Evolutionary conservation across 2,888 invertebrate species (phyloP).

Genomic region (Orchesellides sinensis): DNA sequence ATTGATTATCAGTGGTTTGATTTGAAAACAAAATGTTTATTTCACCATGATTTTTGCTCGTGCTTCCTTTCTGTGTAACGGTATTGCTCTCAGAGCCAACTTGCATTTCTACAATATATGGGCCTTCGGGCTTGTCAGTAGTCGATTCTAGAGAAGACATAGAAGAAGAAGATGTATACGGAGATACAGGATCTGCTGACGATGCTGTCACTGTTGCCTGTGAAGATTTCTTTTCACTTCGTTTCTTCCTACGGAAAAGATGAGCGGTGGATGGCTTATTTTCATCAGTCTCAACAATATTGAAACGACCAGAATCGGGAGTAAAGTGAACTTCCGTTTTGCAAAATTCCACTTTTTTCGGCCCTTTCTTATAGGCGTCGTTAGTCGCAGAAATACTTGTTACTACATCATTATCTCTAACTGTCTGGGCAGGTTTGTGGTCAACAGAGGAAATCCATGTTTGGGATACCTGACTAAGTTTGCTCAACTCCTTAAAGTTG

Average conservation of each 20-base stretch:
- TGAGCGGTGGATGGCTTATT: constrained; percentile 92
- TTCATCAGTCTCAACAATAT: constrained; percentile 91
- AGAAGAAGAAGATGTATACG: constrained; percentile 43
- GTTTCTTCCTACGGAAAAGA: constrained; percentile 82
- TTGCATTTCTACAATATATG: constrained; percentile 49
- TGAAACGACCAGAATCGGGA: constrained; percentile 89
- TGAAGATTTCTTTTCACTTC: constrained; percentile 59
- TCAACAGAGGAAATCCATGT: constrained; percentile 74
- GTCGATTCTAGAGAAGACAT: constrained; percentile 49
- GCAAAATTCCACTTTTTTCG: constrained; percentile 90
- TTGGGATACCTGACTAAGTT: constrained; percentile 70
- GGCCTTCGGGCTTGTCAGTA: constrained; percentile 25
- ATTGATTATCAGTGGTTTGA: background rate
- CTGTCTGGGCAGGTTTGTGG: constrained; percentile 70
- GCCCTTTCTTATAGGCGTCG: constrained; percentile 76
- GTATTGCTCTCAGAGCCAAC: background rate
- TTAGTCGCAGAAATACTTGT: constrained; percentile 73
- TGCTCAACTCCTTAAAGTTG: constrained; percentile 39
- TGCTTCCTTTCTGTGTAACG: background rate
- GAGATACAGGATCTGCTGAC: background rate
- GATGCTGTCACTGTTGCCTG: background rate
- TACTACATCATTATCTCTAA: constrained; percentile 71
- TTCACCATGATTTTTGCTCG: background rate
- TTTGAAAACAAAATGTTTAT: background rate
- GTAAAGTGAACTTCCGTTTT: constrained; percentile 93